These are phyloP conservation scores for Noctilio leporinus DNA, from an alignment of 2,113 vertebrate genomes.

Conservation along the genomic window DNA sequence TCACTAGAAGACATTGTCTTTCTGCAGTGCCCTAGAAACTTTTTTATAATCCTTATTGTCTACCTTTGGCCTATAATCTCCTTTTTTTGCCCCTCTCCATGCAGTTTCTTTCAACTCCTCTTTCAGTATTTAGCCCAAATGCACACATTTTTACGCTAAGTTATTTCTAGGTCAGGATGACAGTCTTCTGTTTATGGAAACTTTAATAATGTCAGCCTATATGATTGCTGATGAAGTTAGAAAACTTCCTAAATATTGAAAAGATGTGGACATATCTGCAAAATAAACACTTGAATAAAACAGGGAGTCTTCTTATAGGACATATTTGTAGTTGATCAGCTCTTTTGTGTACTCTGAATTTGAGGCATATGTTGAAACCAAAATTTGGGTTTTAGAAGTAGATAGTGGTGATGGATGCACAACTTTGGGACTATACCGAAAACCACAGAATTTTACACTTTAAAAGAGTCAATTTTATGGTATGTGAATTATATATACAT, in stretches of 20 bases:
- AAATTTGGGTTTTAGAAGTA: background rate
- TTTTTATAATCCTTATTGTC: constrained; percentile 69
- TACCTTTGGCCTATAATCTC: constrained; percentile 58
- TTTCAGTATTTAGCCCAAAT: constrained; percentile 73
- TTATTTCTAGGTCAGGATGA: constrained; percentile 13
- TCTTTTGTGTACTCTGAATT: background rate
- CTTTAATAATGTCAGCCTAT: constrained; percentile 32
- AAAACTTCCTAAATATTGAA: background rate
- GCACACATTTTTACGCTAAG: constrained; percentile 45
- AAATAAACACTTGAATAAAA: background rate
- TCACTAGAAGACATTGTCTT: constrained; percentile 78
- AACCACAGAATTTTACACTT: background rate
- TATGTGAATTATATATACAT: background rate
- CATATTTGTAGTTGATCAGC: background rate
- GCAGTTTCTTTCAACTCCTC: constrained; percentile 41
- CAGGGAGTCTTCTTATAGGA: background rate
- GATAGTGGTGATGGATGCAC: background rate
- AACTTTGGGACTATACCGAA: background rate
- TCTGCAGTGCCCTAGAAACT: constrained; percentile 73
- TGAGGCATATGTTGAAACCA: background rate
- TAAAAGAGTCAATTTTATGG: background rate
- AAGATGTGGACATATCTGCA: background rate
- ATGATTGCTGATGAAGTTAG: background rate
- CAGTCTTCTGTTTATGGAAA: constrained; percentile 55
- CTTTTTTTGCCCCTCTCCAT: background rate